Conservation (phyloP, 2,888 invertebrate species). For the Ommatoiulus sabulosus region DNA sequence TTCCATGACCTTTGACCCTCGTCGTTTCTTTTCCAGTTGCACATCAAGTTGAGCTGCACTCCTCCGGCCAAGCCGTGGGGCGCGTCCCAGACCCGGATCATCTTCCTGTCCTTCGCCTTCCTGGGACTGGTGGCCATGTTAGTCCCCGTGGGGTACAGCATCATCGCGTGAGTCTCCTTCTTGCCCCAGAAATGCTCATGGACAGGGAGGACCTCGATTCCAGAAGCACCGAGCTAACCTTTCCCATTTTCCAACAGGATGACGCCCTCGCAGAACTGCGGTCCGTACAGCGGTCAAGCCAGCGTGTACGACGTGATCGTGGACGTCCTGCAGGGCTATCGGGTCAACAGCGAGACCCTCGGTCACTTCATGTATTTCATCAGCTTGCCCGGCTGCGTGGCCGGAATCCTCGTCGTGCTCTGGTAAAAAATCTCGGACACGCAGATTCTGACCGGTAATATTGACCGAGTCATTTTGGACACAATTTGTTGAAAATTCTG, state of each 20-base stretch:
- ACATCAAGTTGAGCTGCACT: slow-evolving; percentile 75
- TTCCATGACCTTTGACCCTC: background rate
- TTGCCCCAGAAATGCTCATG: too few species aligned
- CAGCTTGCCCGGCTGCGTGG: slow-evolving; percentile 63
- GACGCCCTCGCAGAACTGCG: slow-evolving; percentile 65
- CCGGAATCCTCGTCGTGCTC: slow-evolving; percentile 63
- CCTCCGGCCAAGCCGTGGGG: slow-evolving; percentile 77
- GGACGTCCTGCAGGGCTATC: slow-evolving; percentile 60
- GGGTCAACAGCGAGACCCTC: slow-evolving; percentile 60
- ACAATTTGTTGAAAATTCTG: too few species aligned
- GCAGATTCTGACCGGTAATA: too few species aligned
- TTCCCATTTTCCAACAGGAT: slow-evolving; percentile 60
- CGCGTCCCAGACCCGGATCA: slow-evolving; percentile 81
- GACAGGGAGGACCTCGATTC: background rate
- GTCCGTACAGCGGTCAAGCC: slow-evolving; percentile 65
- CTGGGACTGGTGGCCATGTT: slow-evolving; percentile 65
- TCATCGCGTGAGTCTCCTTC: slow-evolving; percentile 59
- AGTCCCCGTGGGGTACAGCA: slow-evolving; percentile 63
- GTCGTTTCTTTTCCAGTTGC: slow-evolving; percentile 65
- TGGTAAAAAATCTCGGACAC: slow-evolving; percentile 66
- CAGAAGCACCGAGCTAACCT: background rate
- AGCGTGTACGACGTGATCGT: slow-evolving; percentile 62
- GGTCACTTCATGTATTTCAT: slow-evolving; percentile 61
- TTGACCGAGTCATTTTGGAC: too few species aligned
- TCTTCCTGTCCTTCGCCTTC: slow-evolving; percentile 71